Conservation (phyloP, 2,888 invertebrate genomes). For the Tuberolachnus salignus region DNA sequence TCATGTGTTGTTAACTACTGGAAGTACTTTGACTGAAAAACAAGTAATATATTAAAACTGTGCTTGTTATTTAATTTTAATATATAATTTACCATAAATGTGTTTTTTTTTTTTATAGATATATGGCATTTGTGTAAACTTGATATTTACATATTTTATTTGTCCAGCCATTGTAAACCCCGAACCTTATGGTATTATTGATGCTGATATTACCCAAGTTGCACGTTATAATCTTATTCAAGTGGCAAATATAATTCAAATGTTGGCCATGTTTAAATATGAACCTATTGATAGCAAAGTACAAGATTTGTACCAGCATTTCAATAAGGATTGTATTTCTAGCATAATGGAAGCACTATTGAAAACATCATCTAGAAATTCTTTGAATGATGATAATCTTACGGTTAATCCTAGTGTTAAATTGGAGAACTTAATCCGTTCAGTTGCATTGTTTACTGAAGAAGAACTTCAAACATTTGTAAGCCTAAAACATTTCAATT, state of each 20-base stretch:
- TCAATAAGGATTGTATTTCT: conserved; percentile 80
- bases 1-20: conserved; percentile 72
- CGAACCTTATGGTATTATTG: conserved; percentile 91
- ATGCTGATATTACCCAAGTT: conserved; percentile 87
- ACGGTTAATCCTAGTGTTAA: conserved; percentile 63
- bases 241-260: conserved; percentile 91
- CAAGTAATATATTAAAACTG: conserved; percentile 62
- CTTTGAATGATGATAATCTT: conserved; percentile 63
- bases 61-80: conserved; percentile 55
- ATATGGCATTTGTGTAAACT: conserved; percentile 82
- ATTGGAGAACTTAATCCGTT: conserved; percentile 69
- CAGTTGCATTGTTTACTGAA: conserved; percentile 73
- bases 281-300: conserved; percentile 78
- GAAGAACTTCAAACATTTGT: conserved; percentile 71
- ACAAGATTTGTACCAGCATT: conserved; percentile 77
- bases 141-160: conserved; percentile 91
- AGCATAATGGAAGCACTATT: conserved; percentile 77
- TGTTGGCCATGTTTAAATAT: conserved; percentile 83
- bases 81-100: conserved; percentile 35
- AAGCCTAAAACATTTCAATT: conserved; percentile 59
- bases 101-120: conserved; percentile 59
- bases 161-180: conserved; percentile 97
- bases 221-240: conserved; percentile 88
- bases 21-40: conserved; percentile 66
- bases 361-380: conserved; percentile 63